phyloP scores from a whole-genome alignment of 2,888 invertebrate genomes.

The Ischnura elegans region DNA sequence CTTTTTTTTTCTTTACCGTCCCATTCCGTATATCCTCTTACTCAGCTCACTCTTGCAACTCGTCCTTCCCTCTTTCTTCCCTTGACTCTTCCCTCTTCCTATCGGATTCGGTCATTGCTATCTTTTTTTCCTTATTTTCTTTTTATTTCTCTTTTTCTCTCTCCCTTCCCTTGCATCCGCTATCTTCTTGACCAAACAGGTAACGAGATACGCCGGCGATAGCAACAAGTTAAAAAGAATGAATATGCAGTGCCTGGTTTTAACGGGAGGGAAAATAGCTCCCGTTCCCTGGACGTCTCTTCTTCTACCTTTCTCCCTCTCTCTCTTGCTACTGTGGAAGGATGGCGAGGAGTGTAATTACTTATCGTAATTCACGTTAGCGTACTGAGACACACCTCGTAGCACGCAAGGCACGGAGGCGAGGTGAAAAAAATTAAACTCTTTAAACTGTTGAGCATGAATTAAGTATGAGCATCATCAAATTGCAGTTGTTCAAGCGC shows the following conservation, averaged over 20 bases:
- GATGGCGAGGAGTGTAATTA: background rate
- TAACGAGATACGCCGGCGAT: conserved; percentile 62
- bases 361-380: conserved; percentile 7
- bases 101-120: background rate
- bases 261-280: background rate
- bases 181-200: conserved; percentile 55
- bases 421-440: background rate
- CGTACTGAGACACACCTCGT: background rate
- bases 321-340: background rate
- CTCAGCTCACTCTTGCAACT: background rate
- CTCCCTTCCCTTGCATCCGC: background rate
- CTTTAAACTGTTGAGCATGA: background rate
- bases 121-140: background rate
- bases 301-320: conserved; percentile 3
- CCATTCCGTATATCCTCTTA: background rate
- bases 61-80: background rate
- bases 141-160: background rate
- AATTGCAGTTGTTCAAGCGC: background rate
- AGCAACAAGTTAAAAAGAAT: conserved; percentile 66
- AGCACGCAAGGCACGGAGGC: background rate
- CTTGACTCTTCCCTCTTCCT: background rate
- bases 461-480: background rate
- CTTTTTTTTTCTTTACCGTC: background rate
- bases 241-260: conserved; percentile 52
- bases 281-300: background rate